Percentiles rank a stretch among this genome's conserved stretches.
phyloP scores from a whole-genome alignment of 2,888 invertebrate species.

The Scrobipalpa costella region DNA sequence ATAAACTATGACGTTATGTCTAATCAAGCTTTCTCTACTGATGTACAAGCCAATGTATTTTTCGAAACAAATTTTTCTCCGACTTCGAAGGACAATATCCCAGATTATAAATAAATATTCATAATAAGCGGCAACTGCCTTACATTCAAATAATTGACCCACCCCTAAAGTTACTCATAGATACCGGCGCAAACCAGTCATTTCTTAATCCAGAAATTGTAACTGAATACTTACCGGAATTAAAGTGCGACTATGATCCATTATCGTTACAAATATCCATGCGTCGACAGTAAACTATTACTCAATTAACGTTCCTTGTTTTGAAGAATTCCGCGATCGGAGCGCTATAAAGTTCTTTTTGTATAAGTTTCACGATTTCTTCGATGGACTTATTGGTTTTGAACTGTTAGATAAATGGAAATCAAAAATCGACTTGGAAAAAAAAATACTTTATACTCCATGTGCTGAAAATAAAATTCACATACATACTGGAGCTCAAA shows the following conservation, averaged over 20 bases:
- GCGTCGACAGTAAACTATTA: slow-evolving; percentile 1
- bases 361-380: slow-evolving; percentile 33
- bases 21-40: neutral
- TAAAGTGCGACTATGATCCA: neutral
- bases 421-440: slow-evolving; percentile 32
- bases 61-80: neutral
- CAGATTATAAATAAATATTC: slow-evolving; percentile 1
- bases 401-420: slow-evolving; percentile 26
- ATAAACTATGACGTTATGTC: neutral
- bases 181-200: slow-evolving; percentile 7
- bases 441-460: neutral
- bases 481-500: slow-evolving; percentile 4
- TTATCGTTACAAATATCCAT: slow-evolving; percentile 1
- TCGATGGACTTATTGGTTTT: slow-evolving; percentile 35
- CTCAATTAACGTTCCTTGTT: slow-evolving; percentile 22
- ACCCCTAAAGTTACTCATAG: slow-evolving; percentile 4
- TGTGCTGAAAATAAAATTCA: slow-evolving; percentile 10
- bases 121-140: neutral
- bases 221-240: neutral
- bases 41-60: neutral
- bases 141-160: slow-evolving; percentile 7
- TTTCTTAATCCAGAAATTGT: neutral
- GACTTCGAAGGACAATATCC: neutral
- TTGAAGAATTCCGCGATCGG: slow-evolving; percentile 32
- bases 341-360: slow-evolving; percentile 27